Evolutionary conservation across 2,797 vertebrate genomes (phyloP).

Genomic region (Enteromius thamalakanensis): DNA sequence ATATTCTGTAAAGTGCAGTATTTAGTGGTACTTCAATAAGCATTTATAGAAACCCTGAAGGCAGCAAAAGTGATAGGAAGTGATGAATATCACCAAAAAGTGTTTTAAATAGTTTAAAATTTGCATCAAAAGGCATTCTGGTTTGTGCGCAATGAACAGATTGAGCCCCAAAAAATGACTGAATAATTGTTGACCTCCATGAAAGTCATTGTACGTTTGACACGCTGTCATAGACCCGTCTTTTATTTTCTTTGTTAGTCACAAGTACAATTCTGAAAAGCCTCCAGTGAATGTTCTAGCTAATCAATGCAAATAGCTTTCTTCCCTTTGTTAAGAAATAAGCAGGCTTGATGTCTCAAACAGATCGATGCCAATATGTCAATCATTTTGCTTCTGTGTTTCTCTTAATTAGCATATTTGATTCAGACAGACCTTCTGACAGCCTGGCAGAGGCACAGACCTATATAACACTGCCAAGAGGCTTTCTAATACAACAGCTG

Average conservation of each 20-base stretch:
- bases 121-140: background rate
- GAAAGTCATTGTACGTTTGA: constrained; percentile 15
- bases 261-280: background rate
- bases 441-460: constrained; percentile 12
- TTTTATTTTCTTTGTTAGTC: constrained; percentile 11
- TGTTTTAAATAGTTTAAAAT: background rate
- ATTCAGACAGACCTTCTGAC: constrained; percentile 17
- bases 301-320: constrained; percentile 30
- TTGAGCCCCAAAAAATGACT: background rate
- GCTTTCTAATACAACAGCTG: constrained; percentile 1
- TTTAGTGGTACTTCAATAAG: background rate
- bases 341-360: constrained; percentile 33
- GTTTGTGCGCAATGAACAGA: background rate
- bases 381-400: constrained; percentile 24
- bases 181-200: background rate
- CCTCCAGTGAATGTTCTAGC: constrained; percentile 8
- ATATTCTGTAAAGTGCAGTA: background rate
- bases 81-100: background rate
- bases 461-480: constrained; percentile 11
- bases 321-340: constrained; percentile 33
- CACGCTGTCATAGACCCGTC: constrained; percentile 10
- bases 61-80: background rate
- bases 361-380: constrained; percentile 29
- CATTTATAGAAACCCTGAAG: background rate
- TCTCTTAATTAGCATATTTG: constrained; percentile 37